phyloP scores from a whole-genome alignment of 2,888 invertebrate species.

The Furcula furcula region DNA sequence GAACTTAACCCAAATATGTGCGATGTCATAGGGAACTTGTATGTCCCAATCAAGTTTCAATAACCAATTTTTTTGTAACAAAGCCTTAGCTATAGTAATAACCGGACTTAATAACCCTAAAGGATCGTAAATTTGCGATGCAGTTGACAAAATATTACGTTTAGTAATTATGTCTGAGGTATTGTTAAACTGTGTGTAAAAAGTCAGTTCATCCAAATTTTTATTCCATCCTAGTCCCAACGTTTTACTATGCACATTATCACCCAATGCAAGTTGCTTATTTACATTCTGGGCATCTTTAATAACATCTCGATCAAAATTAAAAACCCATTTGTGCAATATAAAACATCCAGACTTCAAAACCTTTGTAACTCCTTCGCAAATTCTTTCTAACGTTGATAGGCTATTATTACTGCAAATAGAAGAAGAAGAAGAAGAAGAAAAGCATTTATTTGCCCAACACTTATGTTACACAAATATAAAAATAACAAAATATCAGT shows the following conservation, averaged over 20 bases:
- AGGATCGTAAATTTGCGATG: constrained; percentile 5
- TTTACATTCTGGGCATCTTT: background rate
- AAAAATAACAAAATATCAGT: too few relatives aligned
- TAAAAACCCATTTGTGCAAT: constrained; percentile 7
- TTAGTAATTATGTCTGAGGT: constrained; percentile 1
- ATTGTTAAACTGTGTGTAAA: background rate
- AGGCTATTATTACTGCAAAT: background rate
- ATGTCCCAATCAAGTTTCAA: constrained; percentile 3
- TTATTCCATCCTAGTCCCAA: too few relatives aligned
- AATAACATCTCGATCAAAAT: background rate
- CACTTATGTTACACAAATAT: too few relatives aligned
- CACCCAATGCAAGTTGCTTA: background rate
- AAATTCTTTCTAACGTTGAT: background rate
- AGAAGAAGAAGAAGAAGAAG: too few relatives aligned
- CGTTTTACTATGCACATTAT: background rate
- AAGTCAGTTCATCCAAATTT: background rate
- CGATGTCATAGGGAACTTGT: background rate
- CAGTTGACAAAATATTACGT: constrained; percentile 2
- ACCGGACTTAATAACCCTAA: constrained; percentile 3
- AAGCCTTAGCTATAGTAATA: constrained; percentile 1
- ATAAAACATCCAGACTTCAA: constrained; percentile 1
- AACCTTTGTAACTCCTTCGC: background rate
- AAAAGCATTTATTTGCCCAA: too few relatives aligned
- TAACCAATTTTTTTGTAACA: constrained; percentile 4
- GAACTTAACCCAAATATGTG: background rate